Base-by-base conservation (phyloP, 2,797 vertebrate genomes). In the Sebastes matsubarae region DNA sequence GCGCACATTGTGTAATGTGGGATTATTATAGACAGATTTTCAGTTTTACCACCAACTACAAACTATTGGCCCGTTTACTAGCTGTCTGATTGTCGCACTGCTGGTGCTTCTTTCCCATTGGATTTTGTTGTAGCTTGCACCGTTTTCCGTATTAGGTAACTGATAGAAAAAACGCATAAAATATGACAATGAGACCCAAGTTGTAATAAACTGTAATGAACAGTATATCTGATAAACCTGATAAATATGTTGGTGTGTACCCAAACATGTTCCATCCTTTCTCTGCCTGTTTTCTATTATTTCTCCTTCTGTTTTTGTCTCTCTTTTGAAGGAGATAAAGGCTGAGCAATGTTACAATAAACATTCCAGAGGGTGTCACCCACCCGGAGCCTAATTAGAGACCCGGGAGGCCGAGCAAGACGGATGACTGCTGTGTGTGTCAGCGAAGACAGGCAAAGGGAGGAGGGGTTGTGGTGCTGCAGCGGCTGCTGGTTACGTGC, bases 351-450 rank as follows among this genome's bases (percentile, higher is more conserved):
- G 83, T 81, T 89, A 89, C 91, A 85, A 92, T 89, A 92, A 90
- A 88, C 90, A 91, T 91, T 92, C 87, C 91, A 72, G 87, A 78
- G 93, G 91, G 92, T 91, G 92, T 92, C 89, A 87, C 91, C 93
- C 88, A 87, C 81, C 82, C 80, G 32, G 77, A 77, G 84, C 68
- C 78, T 94, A 94, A 94, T 94, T 94, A 95, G 90, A 95, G 93
- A 92, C 89, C 87, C 27, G 20, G 84, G 86, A 89, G 88, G 84
- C 84, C 78, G 32, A 85, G 88, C 38, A 81, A 92, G 92, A 93
- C 73, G 86, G 91, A 89, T 93, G 92, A 90, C 60, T 87, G 86
- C 77, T 75, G 84, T 82, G 81, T 91, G 89, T 93, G 92, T 93
- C 87, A 90, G 85, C 18, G 55, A 71, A 70, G 80, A n/a, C 83